These are phyloP conservation scores for Polydrusus pterygomalis DNA, from an alignment of 2,888 invertebrate genomes.

Conservation along the genomic window DNA sequence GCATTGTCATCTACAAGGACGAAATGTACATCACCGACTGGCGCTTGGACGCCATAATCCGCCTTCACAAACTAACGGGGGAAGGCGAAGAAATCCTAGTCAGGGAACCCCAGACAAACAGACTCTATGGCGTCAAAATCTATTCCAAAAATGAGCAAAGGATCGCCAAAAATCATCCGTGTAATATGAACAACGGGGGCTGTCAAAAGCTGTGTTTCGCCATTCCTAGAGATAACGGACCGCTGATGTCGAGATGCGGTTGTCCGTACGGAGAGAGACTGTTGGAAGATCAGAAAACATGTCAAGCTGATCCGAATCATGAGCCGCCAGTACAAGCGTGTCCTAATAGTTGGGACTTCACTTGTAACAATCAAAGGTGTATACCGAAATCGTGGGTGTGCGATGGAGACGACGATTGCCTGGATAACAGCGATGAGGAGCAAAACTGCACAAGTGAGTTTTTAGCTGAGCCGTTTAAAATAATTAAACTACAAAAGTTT, in stretches of 20 bases:
- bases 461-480: too few relatives aligned
- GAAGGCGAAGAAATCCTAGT: conserved; percentile 91
- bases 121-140: conserved; percentile 92
- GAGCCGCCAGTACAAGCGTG: conserved; percentile 93
- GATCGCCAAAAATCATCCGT: conserved; percentile 85
- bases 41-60: conserved; percentile 94
- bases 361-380: conserved; percentile 93
- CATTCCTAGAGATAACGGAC: conserved; percentile 77
- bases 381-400: conserved; percentile 97
- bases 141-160: conserved; percentile 86
- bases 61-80: conserved; percentile 91
- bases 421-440: conserved; percentile 96
- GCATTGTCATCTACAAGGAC: conserved; percentile 90
- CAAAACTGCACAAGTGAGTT: conserved; percentile 93
- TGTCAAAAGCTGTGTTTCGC: conserved; percentile 98
- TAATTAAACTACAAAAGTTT: too few relatives aligned
- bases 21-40: conserved; percentile 99
- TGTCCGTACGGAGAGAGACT: conserved; percentile 95
- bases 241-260: conserved; percentile 79
- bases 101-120: conserved; percentile 91
- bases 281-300: conserved; percentile 80
- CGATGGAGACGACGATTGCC: conserved; percentile 96
- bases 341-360: conserved; percentile 94
- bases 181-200: conserved; percentile 88
- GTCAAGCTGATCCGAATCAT: conserved; percentile 86